Evolutionary conservation across 2,797 vertebrate species (phyloP).

Genomic region (Chrosomus eos): DNA sequence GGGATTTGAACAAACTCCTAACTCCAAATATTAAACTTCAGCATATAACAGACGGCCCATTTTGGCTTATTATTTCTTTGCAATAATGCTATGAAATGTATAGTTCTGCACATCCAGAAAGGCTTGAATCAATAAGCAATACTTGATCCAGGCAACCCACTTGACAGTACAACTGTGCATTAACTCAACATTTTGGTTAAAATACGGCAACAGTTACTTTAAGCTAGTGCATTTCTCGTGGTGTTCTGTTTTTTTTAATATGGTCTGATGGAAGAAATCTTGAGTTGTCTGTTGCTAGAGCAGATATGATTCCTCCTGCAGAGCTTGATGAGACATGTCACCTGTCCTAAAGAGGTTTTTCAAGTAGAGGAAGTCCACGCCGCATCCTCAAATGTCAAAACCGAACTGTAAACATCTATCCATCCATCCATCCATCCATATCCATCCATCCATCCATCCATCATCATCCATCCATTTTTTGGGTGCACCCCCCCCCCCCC

Average conservation of each 20-base stretch:
- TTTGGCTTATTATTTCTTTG: not conserved
- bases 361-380: conserved; percentile 41
- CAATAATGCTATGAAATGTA: not conserved
- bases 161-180: not conserved
- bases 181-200: not conserved
- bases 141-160: not conserved
- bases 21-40: no score
- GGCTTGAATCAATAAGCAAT: not conserved
- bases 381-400: conserved; percentile 28
- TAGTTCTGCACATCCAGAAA: not conserved
- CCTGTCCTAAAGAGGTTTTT: conserved; percentile 49
- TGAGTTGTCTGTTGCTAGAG: conserved; percentile 5
- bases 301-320: conserved; percentile 1
- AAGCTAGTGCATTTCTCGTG: not conserved
- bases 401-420: not conserved
- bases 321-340: conserved; percentile 41
- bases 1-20: no score
- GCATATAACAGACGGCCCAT: not conserved
- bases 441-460: not conserved
- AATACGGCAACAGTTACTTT: not conserved
- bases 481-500: no score
- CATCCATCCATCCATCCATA: not conserved
- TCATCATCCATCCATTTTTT: not conserved
- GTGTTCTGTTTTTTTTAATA: not conserved
- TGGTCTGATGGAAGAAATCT: not conserved